These are phyloP conservation scores for Hydrolagus colliei DNA, from an alignment of 2,797 vertebrate genomes.

Conservation along the genomic window DNA sequence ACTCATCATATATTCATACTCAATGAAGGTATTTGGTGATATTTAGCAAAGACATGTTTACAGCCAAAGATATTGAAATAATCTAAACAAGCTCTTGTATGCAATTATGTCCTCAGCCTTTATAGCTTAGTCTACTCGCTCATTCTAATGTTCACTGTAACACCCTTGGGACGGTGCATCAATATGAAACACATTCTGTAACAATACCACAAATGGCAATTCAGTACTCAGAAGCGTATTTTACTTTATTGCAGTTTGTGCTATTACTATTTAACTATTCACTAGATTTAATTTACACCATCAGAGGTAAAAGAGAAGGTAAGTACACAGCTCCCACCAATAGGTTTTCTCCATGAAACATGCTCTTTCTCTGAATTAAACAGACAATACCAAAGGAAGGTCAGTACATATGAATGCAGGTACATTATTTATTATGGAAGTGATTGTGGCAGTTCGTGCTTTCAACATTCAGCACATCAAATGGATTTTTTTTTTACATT, in stretches of 20 bases:
- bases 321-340: background rate
- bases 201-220: constrained; percentile 11
- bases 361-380: background rate
- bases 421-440: background rate
- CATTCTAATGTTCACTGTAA: constrained; percentile 9
- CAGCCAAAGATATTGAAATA: background rate
- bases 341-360: background rate
- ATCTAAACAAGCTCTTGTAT: constrained; percentile 15
- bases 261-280: constrained; percentile 23
- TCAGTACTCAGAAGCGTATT: constrained; percentile 21
- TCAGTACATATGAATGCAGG: background rate
- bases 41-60: no score
- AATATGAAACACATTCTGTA: constrained; percentile 12
- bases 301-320: background rate
- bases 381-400: background rate
- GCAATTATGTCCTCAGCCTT: constrained; percentile 30
- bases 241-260: constrained; percentile 14
- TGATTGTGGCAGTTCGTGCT: background rate
- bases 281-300: constrained; percentile 14
- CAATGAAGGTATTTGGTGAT: no score
- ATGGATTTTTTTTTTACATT: background rate
- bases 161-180: background rate
- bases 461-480: background rate
- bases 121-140: constrained; percentile 2
- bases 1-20: no score